phyloP scores from a whole-genome alignment of 2,113 vertebrate species.

The Gallinago undulata region DNA sequence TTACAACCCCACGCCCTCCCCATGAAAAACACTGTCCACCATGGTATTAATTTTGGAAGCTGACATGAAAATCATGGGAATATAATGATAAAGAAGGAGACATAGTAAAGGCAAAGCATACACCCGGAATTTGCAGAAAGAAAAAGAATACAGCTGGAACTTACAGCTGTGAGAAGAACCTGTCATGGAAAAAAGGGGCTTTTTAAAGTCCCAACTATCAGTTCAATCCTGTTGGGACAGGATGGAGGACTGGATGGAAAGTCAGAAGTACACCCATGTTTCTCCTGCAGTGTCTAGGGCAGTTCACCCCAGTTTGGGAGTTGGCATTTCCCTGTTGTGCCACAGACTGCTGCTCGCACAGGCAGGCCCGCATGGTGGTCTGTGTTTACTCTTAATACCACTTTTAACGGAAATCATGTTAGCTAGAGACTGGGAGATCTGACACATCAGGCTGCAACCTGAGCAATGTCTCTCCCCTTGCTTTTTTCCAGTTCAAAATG shows the following conservation, averaged over 20 bases:
- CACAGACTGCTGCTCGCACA: not conserved
- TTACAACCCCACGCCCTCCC: not conserved
- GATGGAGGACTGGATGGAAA: not conserved
- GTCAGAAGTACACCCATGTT: not conserved
- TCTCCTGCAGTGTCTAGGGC: not conserved
- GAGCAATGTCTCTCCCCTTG: not conserved
- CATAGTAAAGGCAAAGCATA: not conserved
- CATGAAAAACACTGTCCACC: not conserved
- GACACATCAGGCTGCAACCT: not conserved
- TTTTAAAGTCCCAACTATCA: not conserved
- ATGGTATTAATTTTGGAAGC: not conserved
- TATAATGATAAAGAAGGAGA: not conserved
- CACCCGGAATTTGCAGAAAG: not conserved
- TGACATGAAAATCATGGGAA: not conserved
- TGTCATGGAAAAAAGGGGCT: not conserved
- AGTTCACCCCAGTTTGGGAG: not conserved
- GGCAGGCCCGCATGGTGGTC: not conserved
- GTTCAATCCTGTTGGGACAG: not conserved
- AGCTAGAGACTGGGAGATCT: not conserved
- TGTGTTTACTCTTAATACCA: not conserved
- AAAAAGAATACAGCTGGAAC: slow-evolving; percentile 6
- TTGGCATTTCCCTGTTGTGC: not conserved
- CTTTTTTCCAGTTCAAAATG: not conserved
- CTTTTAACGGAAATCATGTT: not conserved
- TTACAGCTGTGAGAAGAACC: not conserved